Conservation (phyloP, 2,888 invertebrate genomes). For the Drosophila meridionalis region DNA sequence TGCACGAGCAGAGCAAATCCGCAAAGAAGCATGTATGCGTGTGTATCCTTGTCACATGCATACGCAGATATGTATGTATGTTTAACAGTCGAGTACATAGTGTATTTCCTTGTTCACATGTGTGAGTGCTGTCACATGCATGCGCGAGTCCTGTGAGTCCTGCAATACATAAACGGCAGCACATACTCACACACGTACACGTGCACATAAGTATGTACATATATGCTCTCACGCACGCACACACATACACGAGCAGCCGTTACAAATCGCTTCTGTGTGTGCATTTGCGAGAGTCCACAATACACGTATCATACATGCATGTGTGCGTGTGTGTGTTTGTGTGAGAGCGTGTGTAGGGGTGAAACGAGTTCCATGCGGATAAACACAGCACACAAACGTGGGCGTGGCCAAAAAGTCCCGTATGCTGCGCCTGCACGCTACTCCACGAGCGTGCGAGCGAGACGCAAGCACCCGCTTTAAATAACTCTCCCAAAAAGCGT, state of each 20-base stretch:
- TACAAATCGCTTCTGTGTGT: conserved; percentile 31
- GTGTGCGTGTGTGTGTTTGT: conserved; percentile 3
- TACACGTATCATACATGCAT: conserved; percentile 12
- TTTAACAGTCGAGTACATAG: neutral
- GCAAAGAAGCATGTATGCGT: conserved; percentile 14
- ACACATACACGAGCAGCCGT: conserved; percentile 32
- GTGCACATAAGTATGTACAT: neutral
- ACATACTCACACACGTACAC: conserved; percentile 17
- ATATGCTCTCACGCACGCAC: conserved; percentile 26
- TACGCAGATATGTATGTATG: neutral
- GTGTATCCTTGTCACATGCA: neutral
- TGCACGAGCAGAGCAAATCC: conserved; percentile 35
- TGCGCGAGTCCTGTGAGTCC: conserved; percentile 51
- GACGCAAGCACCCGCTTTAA: conserved; percentile 33
- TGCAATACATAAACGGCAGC: conserved; percentile 52
- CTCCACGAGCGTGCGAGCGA: conserved; percentile 36
- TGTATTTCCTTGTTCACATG: conserved; percentile 11
- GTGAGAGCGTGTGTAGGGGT: conserved; percentile 41
- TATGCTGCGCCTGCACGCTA: conserved; percentile 30
- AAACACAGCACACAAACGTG: conserved; percentile 46
- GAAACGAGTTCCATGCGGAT: conserved; percentile 54
- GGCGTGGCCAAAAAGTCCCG: conserved; percentile 58
- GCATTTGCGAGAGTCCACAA: conserved; percentile 38
- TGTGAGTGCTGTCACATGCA: conserved; percentile 44
- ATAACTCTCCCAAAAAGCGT: conserved; percentile 61